These are phyloP conservation scores for Pangasianodon hypophthalmus DNA, from an alignment of 2,113 vertebrate species.

Conservation along the genomic window DNA sequence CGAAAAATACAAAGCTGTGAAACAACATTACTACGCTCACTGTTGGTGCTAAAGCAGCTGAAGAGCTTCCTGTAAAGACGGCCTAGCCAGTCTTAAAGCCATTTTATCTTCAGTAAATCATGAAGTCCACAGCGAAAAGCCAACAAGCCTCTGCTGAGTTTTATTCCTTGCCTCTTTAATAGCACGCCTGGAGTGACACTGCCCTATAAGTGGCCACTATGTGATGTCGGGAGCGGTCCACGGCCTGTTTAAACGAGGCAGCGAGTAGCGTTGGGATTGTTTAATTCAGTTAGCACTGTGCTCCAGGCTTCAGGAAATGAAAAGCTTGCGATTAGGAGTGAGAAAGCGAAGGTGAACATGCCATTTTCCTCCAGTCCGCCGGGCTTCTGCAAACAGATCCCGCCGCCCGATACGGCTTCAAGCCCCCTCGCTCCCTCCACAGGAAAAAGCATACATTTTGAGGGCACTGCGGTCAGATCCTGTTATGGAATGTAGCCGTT, in stretches of 20 bases:
- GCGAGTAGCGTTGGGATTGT: slow-evolving; percentile 9
- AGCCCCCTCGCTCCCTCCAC: slow-evolving; percentile 3
- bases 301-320: slow-evolving; percentile 77
- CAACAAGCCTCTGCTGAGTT: slow-evolving; percentile 6
- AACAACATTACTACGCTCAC: neutral
- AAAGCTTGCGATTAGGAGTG: slow-evolving; percentile 72
- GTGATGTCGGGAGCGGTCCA: slow-evolving; percentile 1
- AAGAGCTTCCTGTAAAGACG: neutral
- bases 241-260: slow-evolving; percentile 3
- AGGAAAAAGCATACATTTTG: slow-evolving; percentile 53
- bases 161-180: slow-evolving; percentile 24
- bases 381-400: slow-evolving; percentile 50
- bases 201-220: slow-evolving; percentile 22
- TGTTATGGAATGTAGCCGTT: slow-evolving; percentile 62
- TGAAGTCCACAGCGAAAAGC: neutral
- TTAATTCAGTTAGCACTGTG: slow-evolving; percentile 48
- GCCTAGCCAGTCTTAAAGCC: neutral
- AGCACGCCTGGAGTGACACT: slow-evolving; percentile 20
- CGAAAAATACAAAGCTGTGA: neutral
- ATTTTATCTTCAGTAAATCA: slow-evolving; percentile 22
- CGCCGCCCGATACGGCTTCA: slow-evolving; percentile 49
- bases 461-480: slow-evolving; percentile 55
- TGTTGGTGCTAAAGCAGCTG: neutral
- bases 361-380: slow-evolving; percentile 52
- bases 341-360: slow-evolving; percentile 50